Conservation (phyloP, 2,797 vertebrate genomes). For the Chelmon rostratus region DNA sequence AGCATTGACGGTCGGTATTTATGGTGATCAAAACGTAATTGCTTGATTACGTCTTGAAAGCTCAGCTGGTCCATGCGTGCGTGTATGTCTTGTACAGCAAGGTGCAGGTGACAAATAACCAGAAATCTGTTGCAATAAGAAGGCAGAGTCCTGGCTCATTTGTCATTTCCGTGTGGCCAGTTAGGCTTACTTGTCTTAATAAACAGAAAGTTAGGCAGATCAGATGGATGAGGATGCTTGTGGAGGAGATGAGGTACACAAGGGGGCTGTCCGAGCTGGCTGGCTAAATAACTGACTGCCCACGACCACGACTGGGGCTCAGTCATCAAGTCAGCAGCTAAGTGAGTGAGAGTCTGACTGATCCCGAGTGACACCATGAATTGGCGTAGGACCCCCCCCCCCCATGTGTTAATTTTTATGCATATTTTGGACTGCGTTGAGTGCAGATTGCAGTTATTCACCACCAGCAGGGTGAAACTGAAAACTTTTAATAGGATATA, state of each 20-base stretch:
- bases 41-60: slow-evolving; percentile 11
- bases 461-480: slow-evolving; percentile 54
- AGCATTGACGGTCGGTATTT: slow-evolving; percentile 40
- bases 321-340: slow-evolving; percentile 70
- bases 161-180: slow-evolving; percentile 36
- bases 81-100: not conserved
- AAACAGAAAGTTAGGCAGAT: slow-evolving; percentile 47
- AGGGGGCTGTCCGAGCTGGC: slow-evolving; percentile 56
- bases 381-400: slow-evolving; percentile 46
- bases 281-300: slow-evolving; percentile 70
- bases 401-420: slow-evolving; percentile 58
- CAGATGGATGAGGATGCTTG: slow-evolving; percentile 47
- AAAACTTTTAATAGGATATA: slow-evolving; percentile 54
- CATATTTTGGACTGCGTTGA: slow-evolving; percentile 44
- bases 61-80: not conserved
- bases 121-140: not conserved
- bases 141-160: slow-evolving; percentile 29
- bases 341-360: slow-evolving; percentile 75
- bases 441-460: slow-evolving; percentile 44
- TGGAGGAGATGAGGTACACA: slow-evolving; percentile 51
- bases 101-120: slow-evolving; percentile 22
- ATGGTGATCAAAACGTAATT: slow-evolving; percentile 22
- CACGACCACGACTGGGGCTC: slow-evolving; percentile 49
- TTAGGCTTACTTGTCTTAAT: slow-evolving; percentile 41
- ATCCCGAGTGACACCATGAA: slow-evolving; percentile 75